These are phyloP conservation scores for Remorina albescens DNA, from an alignment of 2,797 vertebrate genomes.

Conservation along the genomic window DNA sequence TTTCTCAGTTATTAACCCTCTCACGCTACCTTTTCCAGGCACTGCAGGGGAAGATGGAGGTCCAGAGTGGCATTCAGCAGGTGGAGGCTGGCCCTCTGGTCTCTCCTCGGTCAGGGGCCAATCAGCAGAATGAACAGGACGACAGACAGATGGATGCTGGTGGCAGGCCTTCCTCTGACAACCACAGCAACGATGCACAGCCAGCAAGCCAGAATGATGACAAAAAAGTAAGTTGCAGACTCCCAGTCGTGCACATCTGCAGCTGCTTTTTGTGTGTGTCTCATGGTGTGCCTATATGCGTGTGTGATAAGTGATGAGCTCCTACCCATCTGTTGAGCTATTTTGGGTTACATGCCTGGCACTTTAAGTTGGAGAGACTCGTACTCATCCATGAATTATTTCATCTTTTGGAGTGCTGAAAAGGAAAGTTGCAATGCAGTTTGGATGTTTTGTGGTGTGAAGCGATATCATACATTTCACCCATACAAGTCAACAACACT, in stretches of 20 bases:
- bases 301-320: slow-evolving; percentile 52
- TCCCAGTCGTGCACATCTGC: slow-evolving; percentile 48
- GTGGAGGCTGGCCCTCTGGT: slow-evolving; percentile 83
- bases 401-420: slow-evolving; percentile 10
- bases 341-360: slow-evolving; percentile 31
- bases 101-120: slow-evolving; percentile 82
- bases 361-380: slow-evolving; percentile 17
- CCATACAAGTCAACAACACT: neutral
- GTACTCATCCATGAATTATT: slow-evolving; percentile 7
- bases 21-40: slow-evolving; percentile 71
- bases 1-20: neutral
- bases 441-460: slow-evolving; percentile 12
- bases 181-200: slow-evolving; percentile 79
- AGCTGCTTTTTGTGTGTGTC: slow-evolving; percentile 6
- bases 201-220: slow-evolving; percentile 80
- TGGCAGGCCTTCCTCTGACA: slow-evolving; percentile 75
- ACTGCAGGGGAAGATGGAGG: slow-evolving; percentile 89
- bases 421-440: slow-evolving; percentile 13
- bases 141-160: slow-evolving; percentile 82
- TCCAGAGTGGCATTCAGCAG: slow-evolving; percentile 87
- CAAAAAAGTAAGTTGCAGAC: slow-evolving; percentile 84
- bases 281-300: slow-evolving; percentile 20
- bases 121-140: slow-evolving; percentile 81
- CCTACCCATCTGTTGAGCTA: slow-evolving; percentile 39
- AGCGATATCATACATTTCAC: slow-evolving; percentile 5